phyloP scores from a whole-genome alignment of 2,113 vertebrate genomes.

The Cheilinus undulatus region DNA sequence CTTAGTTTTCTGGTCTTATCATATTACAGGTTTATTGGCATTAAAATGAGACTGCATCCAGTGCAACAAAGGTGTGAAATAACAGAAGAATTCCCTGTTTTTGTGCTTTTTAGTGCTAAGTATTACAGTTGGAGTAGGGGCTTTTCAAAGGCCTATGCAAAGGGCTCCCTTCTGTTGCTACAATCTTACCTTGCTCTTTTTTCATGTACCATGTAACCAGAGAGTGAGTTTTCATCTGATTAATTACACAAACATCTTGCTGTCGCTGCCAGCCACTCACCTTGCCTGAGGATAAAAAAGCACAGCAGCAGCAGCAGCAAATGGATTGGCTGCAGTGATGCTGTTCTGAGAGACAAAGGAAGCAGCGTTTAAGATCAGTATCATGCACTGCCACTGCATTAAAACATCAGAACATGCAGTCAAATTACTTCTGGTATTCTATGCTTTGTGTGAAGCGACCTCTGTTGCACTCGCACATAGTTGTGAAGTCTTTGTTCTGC shows the following conservation, averaged over 20 bases:
- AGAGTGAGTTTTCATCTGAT: not conserved
- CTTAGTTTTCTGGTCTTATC: not conserved
- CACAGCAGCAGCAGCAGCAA: not conserved
- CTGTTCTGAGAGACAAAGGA: constrained; percentile 37
- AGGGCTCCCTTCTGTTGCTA: not conserved
- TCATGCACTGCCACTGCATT: constrained; percentile 33
- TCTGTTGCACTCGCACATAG: constrained; percentile 42
- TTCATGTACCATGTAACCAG: constrained; percentile 48
- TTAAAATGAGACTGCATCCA: no score
- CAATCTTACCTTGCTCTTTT: constrained; percentile 15
- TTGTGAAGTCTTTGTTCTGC: constrained; percentile 49
- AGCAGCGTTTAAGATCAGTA: constrained; percentile 24
- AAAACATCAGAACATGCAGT: constrained; percentile 30
- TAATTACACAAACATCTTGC: constrained; percentile 35
- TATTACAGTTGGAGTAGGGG: not conserved
- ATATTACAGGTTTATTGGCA: no score
- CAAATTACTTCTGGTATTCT: constrained; percentile 50
- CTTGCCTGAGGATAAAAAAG: constrained; percentile 21
- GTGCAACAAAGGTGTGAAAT: not conserved
- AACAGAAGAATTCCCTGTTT: not conserved
- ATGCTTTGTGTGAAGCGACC: constrained; percentile 40
- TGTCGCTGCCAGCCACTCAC: constrained; percentile 15
- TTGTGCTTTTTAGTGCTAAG: not conserved
- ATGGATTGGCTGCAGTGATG: constrained; percentile 8
- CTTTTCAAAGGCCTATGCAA: not conserved